Base-by-base conservation (phyloP, 2,888 invertebrate species). In the Drosophila mayaguana region DNA sequence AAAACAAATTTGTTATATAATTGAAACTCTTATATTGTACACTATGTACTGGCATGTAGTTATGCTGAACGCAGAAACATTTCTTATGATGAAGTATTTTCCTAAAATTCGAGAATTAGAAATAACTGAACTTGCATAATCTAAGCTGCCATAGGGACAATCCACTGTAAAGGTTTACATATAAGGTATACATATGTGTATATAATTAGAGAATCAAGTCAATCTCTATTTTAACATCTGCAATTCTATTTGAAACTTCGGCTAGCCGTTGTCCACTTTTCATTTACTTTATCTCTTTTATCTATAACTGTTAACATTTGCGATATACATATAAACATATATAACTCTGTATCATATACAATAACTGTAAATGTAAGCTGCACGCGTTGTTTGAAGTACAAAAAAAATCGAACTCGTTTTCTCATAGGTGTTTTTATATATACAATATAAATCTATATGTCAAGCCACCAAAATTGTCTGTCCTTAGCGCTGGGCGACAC, bases 401-500 rank as follows among this genome's bases (percentile, higher is more conserved):
- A 62, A n/a, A 22, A 8, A 25, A 64, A 54, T n/a, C 51, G 60
- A 56, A 67, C 46, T 46, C 12, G 45, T 68, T 63, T 51, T 55
- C 45, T 32, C 25, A 72, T 78, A 86, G 87, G 83, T 88, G 83
- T 84, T 57, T 75, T 57, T 63, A 59, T 56, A 18, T 32, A 45
- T 40, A 36, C 12, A 12, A 61, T 62, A 25, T 62, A 54, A 65
- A 45, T 55, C 28, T 28, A 51, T 68, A 42, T 64, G 45, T 67
- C 60, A 51, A 75, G 75, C 68, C 79, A 76, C 61, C 73, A 73
- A 61, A 75, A 18, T 32, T 72, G 85, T 83, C 81, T 83, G 91
- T 92, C 91, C 88, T 88, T 88, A 87, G 91, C 90, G 92, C 91
- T 92, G 92, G 92, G 92, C 92, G 92, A 92, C 92, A 91, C 90